Evolutionary conservation across 1,140 invertebrate species (phyloP), one percentile per base, ranked within the genome.

Genomic region (Melanaphis sacchari): DNA sequence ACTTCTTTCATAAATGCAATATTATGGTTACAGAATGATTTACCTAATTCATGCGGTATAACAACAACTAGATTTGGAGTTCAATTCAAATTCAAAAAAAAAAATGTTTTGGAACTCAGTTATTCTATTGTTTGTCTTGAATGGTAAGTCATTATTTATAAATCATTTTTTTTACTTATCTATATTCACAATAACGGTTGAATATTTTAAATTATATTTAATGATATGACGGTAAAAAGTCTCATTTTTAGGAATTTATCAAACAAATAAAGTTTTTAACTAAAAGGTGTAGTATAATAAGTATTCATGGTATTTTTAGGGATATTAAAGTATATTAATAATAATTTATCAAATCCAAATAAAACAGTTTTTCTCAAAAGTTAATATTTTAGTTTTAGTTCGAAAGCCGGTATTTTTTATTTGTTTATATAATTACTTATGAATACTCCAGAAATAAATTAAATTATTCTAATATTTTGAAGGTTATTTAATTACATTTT

Each of bases 31-130:
- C 88, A 89, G 88, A 36, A 40, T 40, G 36, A 26, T 89, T 5
- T 89, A 40, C 88, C 6, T 11, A 3, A 89, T 89, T 38, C 11
- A 54, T 54, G 26, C 9, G 0, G 26, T 40, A 36, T 89, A 54
- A 89, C 18, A 22, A 22, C 22, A 52, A 40, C 8, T 26, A 4
- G 4, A 24, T n/a, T 76, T 43, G 38, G 49, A 76, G 38, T n/a
- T 49, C 88, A 40, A 15, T 26, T 66, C 4, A n/a, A 9, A 43
- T n/a, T n/a, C n/a, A n/a, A 5, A 11, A 7, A 90, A 90, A n/a
- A 49, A 43, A 31, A 81, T 91, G 90, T 92, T 82, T 92, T 92
- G n/a, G 43, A 84, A 52, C n/a, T 24, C 41, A 38, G 43, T 92
- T n/a, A 52, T 92, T 49, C 3, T 92, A 38, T 49, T 92, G n/a